These are phyloP conservation scores for Chaenocephalus aceratus DNA, from an alignment of 2,113 vertebrate genomes.

Conservation along the genomic window DNA sequence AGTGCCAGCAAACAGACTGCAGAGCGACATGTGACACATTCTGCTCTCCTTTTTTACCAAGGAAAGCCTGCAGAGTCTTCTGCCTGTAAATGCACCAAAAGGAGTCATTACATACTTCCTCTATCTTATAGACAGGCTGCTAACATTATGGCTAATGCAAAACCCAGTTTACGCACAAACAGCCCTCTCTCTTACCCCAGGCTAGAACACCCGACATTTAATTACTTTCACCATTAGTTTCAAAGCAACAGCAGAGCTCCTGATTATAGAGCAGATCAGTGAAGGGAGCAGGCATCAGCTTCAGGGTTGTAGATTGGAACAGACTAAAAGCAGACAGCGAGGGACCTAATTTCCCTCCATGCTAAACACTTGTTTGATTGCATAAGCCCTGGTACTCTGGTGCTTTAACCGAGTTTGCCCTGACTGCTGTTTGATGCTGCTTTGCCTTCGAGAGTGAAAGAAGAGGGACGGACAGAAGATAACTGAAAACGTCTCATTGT, in stretches of 20 bases:
- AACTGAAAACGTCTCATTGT: conserved; percentile 33
- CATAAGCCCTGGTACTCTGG: conserved; percentile 27
- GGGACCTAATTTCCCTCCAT: conserved; percentile 47
- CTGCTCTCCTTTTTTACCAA: conserved; percentile 4
- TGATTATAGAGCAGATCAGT: conserved; percentile 44
- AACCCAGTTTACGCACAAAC: conserved; percentile 45
- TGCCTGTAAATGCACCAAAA: background rate
- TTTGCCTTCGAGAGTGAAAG: conserved; percentile 15
- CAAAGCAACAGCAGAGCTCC: conserved; percentile 46
- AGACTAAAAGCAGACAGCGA: conserved; percentile 14
- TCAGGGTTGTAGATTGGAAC: conserved; percentile 30
- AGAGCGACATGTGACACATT: conserved; percentile 4
- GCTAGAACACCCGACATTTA: conserved; percentile 54
- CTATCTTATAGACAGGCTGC: background rate
- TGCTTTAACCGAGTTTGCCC: conserved; percentile 21
- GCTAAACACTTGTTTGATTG: conserved; percentile 55
- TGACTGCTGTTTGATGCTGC: conserved; percentile 1
- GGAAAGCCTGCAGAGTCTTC: background rate
- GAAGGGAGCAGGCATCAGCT: conserved; percentile 20
- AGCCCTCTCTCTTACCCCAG: conserved; percentile 41
- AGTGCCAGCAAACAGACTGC: background rate
- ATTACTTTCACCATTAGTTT: conserved; percentile 70
- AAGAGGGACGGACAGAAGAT: conserved; percentile 11
- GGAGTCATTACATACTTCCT: background rate
- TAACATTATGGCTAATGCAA: conserved; percentile 37